Conservation (phyloP, 2,113 vertebrate genomes). For the Herpailurus yagouaroundi region DNA sequence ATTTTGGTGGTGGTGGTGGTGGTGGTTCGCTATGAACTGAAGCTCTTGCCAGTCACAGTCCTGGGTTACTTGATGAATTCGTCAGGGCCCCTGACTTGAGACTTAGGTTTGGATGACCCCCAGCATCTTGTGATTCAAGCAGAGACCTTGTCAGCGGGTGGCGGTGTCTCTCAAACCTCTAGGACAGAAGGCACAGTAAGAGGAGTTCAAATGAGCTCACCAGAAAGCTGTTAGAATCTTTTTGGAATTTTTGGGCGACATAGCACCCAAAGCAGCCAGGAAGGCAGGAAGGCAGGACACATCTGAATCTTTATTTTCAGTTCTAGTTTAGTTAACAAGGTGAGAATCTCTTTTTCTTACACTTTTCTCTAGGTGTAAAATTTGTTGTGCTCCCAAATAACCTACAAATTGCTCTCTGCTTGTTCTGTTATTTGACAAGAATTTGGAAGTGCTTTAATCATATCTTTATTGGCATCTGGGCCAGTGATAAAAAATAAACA, state of each 20-base stretch:
- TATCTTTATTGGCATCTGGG: background rate
- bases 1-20: background rate
- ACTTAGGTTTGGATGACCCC: accelerated
- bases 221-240: background rate
- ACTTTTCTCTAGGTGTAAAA: slow-evolving; percentile 57
- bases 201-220: background rate
- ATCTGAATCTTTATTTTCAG: slow-evolving; percentile 31
- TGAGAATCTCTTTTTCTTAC: slow-evolving; percentile 48
- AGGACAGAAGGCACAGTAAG: background rate
- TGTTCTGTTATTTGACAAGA: slow-evolving; percentile 41
- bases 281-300: slow-evolving; percentile 19
- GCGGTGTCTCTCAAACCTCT: background rate
- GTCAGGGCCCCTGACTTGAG: background rate
- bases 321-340: slow-evolving; percentile 55
- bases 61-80: background rate
- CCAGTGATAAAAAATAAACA: background rate
- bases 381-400: slow-evolving; percentile 49
- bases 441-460: background rate
- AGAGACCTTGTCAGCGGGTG: background rate
- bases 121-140: background rate
- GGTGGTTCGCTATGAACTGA: too few species aligned
- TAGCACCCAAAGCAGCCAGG: background rate
- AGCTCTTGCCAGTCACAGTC: background rate
- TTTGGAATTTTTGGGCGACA: background rate
- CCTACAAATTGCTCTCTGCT: slow-evolving; percentile 4